Evolutionary conservation across 2,113 vertebrate species (phyloP), one percentile per base, ranked within the genome.

Genomic region (Panthera uncia): DNA sequence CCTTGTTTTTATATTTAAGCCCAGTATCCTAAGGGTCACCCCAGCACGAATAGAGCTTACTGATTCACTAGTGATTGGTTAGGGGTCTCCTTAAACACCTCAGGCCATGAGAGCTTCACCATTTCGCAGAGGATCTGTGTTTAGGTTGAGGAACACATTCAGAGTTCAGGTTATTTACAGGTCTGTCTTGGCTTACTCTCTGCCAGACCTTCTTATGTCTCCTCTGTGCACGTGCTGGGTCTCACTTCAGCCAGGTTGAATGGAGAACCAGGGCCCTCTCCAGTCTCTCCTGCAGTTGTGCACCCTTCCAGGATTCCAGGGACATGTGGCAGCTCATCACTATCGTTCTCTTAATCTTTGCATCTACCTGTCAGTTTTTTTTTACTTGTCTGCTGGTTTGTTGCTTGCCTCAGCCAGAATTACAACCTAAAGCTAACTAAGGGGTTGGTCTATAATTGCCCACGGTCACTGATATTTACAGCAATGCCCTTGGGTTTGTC

Each of bases 391-490:
- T 55, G 18, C 41, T 57, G 52, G 65, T 73, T 86, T 82, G 14
- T 55, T 33, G 11, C 52, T 86, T 95, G 78, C 25, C 50, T 66
- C 38, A 63, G 1, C 52, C 71, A 5, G 89, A 68, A 65, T 36
- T 92, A 31, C 65, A 87, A 1, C 48, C 80, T 79, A n/a, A 50
- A 48, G 68, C 61, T 92, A 31, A 11, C 50, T n/a, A 68, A 97
- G 84, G 57, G 57, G 52, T 61, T 96, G 73, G 79, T 92, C 23
- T 63, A 3, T 94, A 21, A 27, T 50, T 95, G 83, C 95, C 81
- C 16, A 45, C 31, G 36, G 66, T 36, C 38, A 25, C 48, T 90
- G 73, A 69, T 94, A 76, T 90, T 89, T 86, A 74, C 78, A 63
- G 76, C 84, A 90, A 3, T 55, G 81, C 55, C 69, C 81, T 74